Evolutionary conservation across 2,113 vertebrate species (phyloP).

Genomic region (Mystacornis crossleyi): DNA sequence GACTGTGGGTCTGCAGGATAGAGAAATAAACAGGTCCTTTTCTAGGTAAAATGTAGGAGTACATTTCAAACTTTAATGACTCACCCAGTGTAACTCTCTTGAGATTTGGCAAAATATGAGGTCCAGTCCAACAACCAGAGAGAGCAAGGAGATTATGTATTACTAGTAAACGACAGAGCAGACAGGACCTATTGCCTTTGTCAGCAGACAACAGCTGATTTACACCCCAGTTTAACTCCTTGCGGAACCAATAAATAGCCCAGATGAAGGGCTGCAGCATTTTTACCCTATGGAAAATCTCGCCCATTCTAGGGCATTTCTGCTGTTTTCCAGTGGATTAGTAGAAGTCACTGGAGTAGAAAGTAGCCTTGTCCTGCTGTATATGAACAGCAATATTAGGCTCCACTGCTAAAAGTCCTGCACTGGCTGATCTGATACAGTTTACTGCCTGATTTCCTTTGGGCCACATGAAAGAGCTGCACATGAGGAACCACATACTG

Average conservation of each 20-base stretch:
- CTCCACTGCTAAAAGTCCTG: background rate
- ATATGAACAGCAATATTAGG: background rate
- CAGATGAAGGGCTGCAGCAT: background rate
- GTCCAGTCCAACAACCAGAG: background rate
- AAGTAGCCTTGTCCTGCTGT: background rate
- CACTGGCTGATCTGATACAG: background rate
- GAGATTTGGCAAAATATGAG: background rate
- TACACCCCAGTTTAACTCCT: background rate
- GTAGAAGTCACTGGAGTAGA: background rate
- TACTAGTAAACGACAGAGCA: background rate
- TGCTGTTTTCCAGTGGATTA: background rate
- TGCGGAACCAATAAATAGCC: background rate
- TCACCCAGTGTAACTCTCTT: background rate
- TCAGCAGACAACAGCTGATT: constrained; percentile 29
- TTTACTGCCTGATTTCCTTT: background rate
- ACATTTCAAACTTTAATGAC: background rate
- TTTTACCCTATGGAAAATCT: background rate
- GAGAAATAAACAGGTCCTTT: background rate
- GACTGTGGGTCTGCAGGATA: background rate
- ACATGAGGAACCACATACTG: background rate
- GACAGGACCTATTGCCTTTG: constrained; percentile 10
- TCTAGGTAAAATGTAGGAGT: background rate
- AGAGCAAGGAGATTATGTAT: background rate
- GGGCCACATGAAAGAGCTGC: background rate
- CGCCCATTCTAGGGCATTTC: background rate